Conservation (phyloP, 2,797 vertebrate species). For the Ctenopoma multispine region DNA sequence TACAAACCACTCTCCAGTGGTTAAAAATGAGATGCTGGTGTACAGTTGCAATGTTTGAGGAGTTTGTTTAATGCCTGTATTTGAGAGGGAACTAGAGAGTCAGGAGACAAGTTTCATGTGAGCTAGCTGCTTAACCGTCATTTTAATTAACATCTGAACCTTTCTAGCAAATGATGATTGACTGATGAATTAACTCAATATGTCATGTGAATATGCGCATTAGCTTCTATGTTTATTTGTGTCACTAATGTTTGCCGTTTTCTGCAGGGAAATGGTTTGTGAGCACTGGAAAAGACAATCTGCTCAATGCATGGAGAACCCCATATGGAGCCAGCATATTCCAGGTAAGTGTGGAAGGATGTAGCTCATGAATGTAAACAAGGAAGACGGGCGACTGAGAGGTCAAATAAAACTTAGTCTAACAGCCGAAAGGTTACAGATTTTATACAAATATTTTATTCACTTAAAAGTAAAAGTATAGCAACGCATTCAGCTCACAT, state of each 20-base stretch:
- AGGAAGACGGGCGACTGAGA: conserved; percentile 6
- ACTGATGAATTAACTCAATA: not conserved
- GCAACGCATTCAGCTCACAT: not conserved
- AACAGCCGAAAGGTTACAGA: not conserved
- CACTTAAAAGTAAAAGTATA: not conserved
- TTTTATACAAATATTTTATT: not conserved
- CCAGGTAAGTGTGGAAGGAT: conserved; percentile 76
- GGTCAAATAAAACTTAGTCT: not conserved
- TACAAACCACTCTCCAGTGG: conserved; percentile 8
- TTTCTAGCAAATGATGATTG: not conserved
- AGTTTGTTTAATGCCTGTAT: not conserved
- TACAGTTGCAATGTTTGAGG: not conserved
- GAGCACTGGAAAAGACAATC: conserved; percentile 89
- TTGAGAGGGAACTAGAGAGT: not conserved
- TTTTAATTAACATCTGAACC: not conserved
- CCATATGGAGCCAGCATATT: conserved; percentile 90
- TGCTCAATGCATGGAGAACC: conserved; percentile 89
- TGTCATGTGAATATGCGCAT: not conserved
- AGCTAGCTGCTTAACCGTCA: not conserved
- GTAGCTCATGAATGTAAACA: not conserved
- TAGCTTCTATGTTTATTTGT: not conserved
- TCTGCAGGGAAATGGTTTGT: conserved; percentile 89
- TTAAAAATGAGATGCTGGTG: conserved; percentile 13
- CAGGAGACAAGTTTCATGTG: not conserved
- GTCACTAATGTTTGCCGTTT: not conserved